A percentile compares a stretch with the other conserved stretches of the same genome.
Conservation (phyloP, 2,113 vertebrate genomes). For the Daubentonia madagascariensis region DNA sequence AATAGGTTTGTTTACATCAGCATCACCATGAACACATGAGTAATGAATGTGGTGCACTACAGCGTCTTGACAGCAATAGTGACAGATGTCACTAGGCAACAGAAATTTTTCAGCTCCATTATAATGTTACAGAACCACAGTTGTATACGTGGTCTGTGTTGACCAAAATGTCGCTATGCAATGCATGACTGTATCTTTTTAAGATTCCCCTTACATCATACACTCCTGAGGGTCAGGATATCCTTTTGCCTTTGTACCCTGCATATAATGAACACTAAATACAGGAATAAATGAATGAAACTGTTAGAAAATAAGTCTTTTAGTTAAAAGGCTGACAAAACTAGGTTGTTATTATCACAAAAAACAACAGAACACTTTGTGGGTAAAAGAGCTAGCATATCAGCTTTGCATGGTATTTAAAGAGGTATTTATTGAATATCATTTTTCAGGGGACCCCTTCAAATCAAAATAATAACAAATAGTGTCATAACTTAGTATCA, state of each 20-base stretch:
- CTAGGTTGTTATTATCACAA: background rate
- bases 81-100: background rate
- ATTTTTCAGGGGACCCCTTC: background rate
- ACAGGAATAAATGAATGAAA: background rate
- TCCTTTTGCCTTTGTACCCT: background rate
- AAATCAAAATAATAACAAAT: background rate
- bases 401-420: background rate
- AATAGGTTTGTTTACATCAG: background rate
- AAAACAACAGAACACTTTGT: background rate
- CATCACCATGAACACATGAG: background rate
- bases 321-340: constrained; percentile 9
- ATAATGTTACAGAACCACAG: background rate
- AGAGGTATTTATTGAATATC: background rate
- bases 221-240: background rate
- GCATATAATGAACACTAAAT: background rate
- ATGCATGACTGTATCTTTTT: background rate
- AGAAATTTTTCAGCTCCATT: background rate
- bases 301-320: background rate
- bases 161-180: too few species aligned
- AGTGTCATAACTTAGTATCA: background rate
- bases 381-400: background rate
- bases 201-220: background rate
- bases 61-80: too few species aligned
- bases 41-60: background rate
- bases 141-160: background rate